Evolutionary conservation across 2,888 invertebrate genomes (phyloP), one percentile per base, ranked within the genome.

Genomic region (Atrina japonica): DNA sequence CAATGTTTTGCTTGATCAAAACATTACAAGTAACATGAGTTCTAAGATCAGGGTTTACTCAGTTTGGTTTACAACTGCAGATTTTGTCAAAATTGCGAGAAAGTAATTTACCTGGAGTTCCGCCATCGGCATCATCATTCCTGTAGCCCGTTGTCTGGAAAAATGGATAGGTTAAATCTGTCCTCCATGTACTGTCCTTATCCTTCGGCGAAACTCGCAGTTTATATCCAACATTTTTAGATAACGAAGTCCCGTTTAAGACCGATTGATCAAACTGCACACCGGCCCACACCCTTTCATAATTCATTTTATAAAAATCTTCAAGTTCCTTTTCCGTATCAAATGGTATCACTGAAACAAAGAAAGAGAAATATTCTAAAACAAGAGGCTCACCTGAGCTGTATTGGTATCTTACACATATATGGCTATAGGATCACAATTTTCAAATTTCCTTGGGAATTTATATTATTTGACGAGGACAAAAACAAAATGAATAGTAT

Each of bases 221-320:
- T 0, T 64, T 55, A 49, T 71, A 74, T 21, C 50, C 43, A 0
- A 74, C 30, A 35, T 66, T 9, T 16, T 64, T 47, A 21, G 68
- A 65, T 9, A 74, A 11, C 14, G 27, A 3, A 18, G 50, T 23
- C 18, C 43, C 60, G 2, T 63, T 27, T 2, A 29, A 21, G 3
- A 16, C 59, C 11, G 40, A 25, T 21, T 41, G 60, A 25, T 64
- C 49, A 55, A 73, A 73, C 18, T 63, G 59, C 1, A 74, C 50
- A 6, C 53, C 74, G 11, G 70, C 45, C 16, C 47, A 35, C 1
- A 74, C 70, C 41, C 65, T 55, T 2, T 11, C 3, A 5, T 63
- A 27, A 47, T 71, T 47, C 5, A 41, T 21, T 1, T 52, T 11
- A 9, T 74, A 63, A 29, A 67, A 65, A n/a, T 47, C 21, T 23